A percentile compares a stretch with the other conserved stretches of the same genome.
These are phyloP conservation scores for Rhynchophorus ferrugineus DNA, from an alignment of 1,140 invertebrate species.

Conservation along the genomic window DNA sequence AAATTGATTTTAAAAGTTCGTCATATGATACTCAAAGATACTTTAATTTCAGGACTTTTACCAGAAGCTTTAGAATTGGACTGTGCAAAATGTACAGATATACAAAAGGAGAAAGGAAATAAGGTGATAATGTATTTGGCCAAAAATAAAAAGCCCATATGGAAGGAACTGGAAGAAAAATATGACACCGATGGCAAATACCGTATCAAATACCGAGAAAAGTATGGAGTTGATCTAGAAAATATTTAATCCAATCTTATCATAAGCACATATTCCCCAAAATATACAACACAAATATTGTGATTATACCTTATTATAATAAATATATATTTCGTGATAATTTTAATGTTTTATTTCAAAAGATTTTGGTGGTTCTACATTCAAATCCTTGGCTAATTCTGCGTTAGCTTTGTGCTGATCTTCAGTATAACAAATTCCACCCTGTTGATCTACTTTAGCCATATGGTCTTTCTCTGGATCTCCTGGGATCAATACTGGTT, in stretches of 20 bases:
- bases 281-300: too few relatives aligned
- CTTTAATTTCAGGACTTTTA: background rate
- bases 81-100: background rate
- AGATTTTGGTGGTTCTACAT: slow-evolving; percentile 10
- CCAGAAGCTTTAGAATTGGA: background rate
- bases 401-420: slow-evolving; percentile 15
- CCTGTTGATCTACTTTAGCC: slow-evolving; percentile 53
- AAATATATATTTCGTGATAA: background rate
- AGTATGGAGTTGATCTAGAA: background rate
- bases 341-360: background rate
- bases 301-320: too few relatives aligned
- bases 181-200: background rate
- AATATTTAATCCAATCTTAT: background rate
- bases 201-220: background rate
- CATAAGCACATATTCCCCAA: too few relatives aligned
- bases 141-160: background rate
- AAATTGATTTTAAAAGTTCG: too few relatives aligned
- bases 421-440: slow-evolving; percentile 63
- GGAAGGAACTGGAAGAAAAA: background rate
- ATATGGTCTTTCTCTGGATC: slow-evolving; percentile 73
- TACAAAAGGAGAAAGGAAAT: background rate
- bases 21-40: too few relatives aligned
- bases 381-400: slow-evolving; percentile 12
- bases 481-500: slow-evolving; percentile 73
- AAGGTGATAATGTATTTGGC: background rate